Evolutionary conservation across 2,113 vertebrate species (phyloP), one percentile per base, ranked within the genome.

Genomic region (Lophura nycthemera): DNA sequence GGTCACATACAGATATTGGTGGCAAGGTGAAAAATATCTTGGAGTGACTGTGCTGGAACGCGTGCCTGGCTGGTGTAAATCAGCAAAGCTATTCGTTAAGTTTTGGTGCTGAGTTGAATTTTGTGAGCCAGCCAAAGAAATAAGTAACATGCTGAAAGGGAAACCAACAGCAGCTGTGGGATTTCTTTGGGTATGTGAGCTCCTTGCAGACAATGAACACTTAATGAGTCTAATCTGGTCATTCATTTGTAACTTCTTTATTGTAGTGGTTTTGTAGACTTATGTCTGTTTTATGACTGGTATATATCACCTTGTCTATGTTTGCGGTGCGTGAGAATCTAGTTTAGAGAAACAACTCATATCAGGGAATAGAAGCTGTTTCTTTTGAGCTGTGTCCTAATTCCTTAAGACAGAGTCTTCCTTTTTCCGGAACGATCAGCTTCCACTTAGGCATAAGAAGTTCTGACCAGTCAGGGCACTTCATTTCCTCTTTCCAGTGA

Each of bases 1-100:
- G 56, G 60, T 73, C 45, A 6, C 5, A 0, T 11, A 4, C 8
- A 16, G 56, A 69, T 60, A 61, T 0, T 0, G 40, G 54, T 22
- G 61, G 69, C 57, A 42, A 14, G 3, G 34, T 32, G 54, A 25
- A 32, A 81, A 64, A 24, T 17, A 43, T 13, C 56, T 25, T 7
- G 25, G 24, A 19, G 38, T 4, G 24, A 30, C 38, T 56, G 17
- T 47, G 36, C 24, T 63, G 63, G 30, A 47, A 19, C 14, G 10
- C 13, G 4, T 24, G 24, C 22, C 22, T 5, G 1, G 16, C 21
- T 40, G n/a, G 30, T n/a, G 34, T 64, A n/a, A 57, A 38, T 38
- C 48, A 64, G 57, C 57, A 64, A 32, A 69, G 11, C 43, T 50
- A 1, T n/a, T 47, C 13, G 32, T 45, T 40, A 54, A 21, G 36